Conservation (phyloP, 2,888 invertebrate species). For the Agrochola circellaris region DNA sequence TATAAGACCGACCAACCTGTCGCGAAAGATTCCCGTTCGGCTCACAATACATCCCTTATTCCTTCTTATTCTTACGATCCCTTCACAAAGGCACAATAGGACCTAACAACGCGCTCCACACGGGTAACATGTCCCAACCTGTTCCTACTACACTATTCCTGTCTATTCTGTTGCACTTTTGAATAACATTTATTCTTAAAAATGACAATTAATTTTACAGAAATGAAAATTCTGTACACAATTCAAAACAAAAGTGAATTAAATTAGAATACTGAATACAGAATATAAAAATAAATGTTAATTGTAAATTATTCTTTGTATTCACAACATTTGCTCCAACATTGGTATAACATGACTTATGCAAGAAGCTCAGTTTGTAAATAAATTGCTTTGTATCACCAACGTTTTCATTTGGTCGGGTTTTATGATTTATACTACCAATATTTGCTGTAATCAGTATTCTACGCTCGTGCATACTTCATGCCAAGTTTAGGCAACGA, state of each 20-base stretch:
- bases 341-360: conserved; percentile 41
- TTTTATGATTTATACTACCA: conserved; percentile 62
- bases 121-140: conserved; percentile 66
- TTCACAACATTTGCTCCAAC: conserved; percentile 50
- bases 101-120: conserved; percentile 61
- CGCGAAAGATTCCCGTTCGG: conserved; percentile 61
- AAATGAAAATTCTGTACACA: conserved; percentile 15
- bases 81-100: conserved; percentile 67
- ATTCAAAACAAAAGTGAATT: conserved; percentile 19
- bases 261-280: conserved; percentile 30
- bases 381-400: conserved; percentile 46
- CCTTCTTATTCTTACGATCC: conserved; percentile 68
- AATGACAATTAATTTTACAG: conserved; percentile 13
- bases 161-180: conserved; percentile 18
- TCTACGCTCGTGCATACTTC: conserved; percentile 76
- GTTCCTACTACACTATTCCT: conserved; percentile 55
- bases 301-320: conserved; percentile 46
- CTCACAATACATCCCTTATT: conserved; percentile 70
- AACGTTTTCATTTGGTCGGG: conserved; percentile 63
- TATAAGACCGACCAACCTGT: conserved; percentile 72
- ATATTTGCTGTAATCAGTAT: conserved; percentile 78
- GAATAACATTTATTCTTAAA: background rate
- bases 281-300: conserved; percentile 26
- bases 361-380: conserved; percentile 43
- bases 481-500: conserved; percentile 83